A percentile compares a stretch with the other conserved stretches of the same genome.
Evolutionary conservation across 1,140 invertebrate species (phyloP).

Genomic region (Pogonognathellus flavescens): DNA sequence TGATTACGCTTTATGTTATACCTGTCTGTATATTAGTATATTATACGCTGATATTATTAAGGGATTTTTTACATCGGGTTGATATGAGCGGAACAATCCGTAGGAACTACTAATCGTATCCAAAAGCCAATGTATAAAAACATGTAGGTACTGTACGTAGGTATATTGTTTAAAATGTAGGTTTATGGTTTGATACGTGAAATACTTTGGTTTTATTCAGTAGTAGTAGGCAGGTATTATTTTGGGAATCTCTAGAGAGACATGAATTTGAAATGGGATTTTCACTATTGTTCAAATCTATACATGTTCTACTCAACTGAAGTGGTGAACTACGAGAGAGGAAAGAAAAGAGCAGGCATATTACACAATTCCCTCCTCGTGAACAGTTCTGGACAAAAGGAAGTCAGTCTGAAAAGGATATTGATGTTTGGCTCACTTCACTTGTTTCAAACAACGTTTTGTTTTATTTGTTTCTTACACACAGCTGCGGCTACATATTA

Average conservation of each 20-base stretch:
- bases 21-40: too few relatives aligned
- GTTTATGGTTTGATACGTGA: background rate
- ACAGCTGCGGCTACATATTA: background rate
- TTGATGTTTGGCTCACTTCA: conserved; percentile 21
- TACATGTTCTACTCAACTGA: background rate
- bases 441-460: conserved; percentile 38
- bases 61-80: too few relatives aligned
- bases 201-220: conserved; percentile 28
- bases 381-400: conserved; percentile 37
- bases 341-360: conserved; percentile 30
- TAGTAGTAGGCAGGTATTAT: background rate
- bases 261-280: conserved; percentile 41
- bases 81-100: too few relatives aligned
- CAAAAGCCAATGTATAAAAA: too few relatives aligned
- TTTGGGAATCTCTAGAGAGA: conserved; percentile 33
- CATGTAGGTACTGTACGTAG: too few relatives aligned
- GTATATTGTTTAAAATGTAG: conserved; percentile 13
- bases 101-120: too few relatives aligned
- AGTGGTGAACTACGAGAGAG: background rate
- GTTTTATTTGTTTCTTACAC: conserved; percentile 47
- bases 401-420: conserved; percentile 35
- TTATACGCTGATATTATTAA: too few relatives aligned
- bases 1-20: too few relatives aligned
- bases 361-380: conserved; percentile 28
- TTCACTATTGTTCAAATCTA: background rate